phyloP scores from a whole-genome alignment of 1,140 invertebrate species.

The Drosophila grimshawi region DNA sequence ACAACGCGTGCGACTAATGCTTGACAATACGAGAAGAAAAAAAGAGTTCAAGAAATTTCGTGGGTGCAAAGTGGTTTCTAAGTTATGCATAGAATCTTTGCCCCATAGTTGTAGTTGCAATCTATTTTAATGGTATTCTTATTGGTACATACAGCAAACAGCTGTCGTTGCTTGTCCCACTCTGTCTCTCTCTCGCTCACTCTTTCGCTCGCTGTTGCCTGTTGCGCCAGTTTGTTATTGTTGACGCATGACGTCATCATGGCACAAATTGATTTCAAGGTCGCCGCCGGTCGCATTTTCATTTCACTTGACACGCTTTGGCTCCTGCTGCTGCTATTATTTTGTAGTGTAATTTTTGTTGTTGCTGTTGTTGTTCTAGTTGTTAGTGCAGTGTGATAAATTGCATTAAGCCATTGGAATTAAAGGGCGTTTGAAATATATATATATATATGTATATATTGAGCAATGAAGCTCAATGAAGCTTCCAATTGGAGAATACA shows the following conservation, averaged over 20 bases:
- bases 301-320: constrained; percentile 79
- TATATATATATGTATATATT: neutral
- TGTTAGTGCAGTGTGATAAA: constrained; percentile 29
- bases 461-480: constrained; percentile 13
- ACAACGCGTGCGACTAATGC: constrained; percentile 6
- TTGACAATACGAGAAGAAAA: constrained; percentile 23
- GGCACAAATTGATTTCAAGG: constrained; percentile 77
- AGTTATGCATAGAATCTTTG: constrained; percentile 29
- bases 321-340: constrained; percentile 31
- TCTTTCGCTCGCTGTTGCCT: constrained; percentile 14
- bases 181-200: no score
- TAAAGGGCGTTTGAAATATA: neutral
- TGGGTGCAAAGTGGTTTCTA: constrained; percentile 43
- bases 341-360: neutral
- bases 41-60: constrained; percentile 43
- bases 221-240: constrained; percentile 47
- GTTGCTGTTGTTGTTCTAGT: neutral
- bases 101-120: constrained; percentile 12
- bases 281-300: constrained; percentile 71
- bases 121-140: constrained; percentile 23
- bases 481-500: constrained; percentile 28
- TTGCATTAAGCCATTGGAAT: constrained; percentile 57
- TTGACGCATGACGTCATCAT: constrained; percentile 63
- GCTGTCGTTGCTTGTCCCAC: constrained; percentile 45
- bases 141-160: constrained; percentile 32